Evolutionary conservation across 2,797 vertebrate genomes (phyloP).

Genomic region (Melanogrammus aeglefinus): DNA sequence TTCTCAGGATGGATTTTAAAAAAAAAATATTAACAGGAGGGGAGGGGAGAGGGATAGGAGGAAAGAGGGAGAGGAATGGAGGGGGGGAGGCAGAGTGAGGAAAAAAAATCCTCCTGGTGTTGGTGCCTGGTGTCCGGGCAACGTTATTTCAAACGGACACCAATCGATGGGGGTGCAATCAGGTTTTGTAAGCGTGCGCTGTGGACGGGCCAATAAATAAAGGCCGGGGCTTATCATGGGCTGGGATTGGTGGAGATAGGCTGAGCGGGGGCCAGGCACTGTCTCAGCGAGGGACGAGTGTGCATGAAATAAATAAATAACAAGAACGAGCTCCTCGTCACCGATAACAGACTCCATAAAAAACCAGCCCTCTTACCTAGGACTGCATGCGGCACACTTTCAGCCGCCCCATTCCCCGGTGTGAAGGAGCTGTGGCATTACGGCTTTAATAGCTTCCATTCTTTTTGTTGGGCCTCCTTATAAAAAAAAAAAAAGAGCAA

Average conservation of each 20-base stretch:
- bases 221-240: constrained; percentile 40
- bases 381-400: not conserved
- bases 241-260: constrained; percentile 27
- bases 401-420: not conserved
- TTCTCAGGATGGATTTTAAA: constrained; percentile 43
- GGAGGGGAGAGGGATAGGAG: constrained; percentile 7
- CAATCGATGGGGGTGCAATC: constrained; percentile 62
- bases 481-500: not conserved
- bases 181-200: constrained; percentile 50
- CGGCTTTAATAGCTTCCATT: not conserved
- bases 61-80: constrained; percentile 1
- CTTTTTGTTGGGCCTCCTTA: not conserved
- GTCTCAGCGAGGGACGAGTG: constrained; percentile 31
- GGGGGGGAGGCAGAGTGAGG: not conserved
- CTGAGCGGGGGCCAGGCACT: constrained; percentile 31
- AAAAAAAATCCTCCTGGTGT: not conserved
- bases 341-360: constrained; percentile 1
- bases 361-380: not conserved
- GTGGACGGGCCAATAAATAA: constrained; percentile 55
- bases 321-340: not conserved
- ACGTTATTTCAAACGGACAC: constrained; percentile 59
- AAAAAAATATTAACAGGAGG: constrained; percentile 15
- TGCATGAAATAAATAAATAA: not conserved
- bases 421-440: constrained; percentile 1
- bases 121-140: constrained; percentile 42